Conservation (phyloP, 1,140 invertebrate species). For the Diachasma alloeum region DNA sequence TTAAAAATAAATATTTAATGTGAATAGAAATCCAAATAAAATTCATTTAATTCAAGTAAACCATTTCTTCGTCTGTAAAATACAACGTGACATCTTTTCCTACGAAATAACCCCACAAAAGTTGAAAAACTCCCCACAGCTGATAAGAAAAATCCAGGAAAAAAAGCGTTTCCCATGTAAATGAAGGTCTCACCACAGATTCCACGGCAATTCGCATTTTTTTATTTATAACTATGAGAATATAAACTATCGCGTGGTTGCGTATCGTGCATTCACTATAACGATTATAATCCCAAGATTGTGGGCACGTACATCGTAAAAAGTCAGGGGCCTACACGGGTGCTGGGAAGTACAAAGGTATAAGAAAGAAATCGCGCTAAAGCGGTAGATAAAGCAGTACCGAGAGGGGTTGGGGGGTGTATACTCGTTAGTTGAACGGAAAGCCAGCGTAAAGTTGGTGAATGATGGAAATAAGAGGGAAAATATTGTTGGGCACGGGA, state of each 20-base stretch:
- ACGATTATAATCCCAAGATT: conserved; percentile 5
- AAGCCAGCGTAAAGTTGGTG: conserved; percentile 25
- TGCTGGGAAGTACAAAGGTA: not conserved
- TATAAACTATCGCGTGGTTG: conserved; percentile 13
- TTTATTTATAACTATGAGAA: not conserved
- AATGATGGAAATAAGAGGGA: conserved; percentile 17
- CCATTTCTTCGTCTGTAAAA: too few relatives aligned
- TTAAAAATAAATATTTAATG: too few relatives aligned
- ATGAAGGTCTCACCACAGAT: not conserved
- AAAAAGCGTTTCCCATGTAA: not conserved
- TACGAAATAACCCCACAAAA: too few relatives aligned
- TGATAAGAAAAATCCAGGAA: not conserved
- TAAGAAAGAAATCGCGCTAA: not conserved
- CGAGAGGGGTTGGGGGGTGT: not conserved
- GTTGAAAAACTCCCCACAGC: not conserved
- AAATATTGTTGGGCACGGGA: not conserved
- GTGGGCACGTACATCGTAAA: conserved; percentile 8
- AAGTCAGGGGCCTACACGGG: not conserved
- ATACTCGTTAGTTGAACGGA: conserved; percentile 28
- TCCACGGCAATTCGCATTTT: not conserved
- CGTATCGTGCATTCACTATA: conserved; percentile 18
- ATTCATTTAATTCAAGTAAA: too few relatives aligned
- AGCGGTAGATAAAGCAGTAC: conserved; percentile 7
- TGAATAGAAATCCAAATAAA: too few relatives aligned
- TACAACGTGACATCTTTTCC: too few relatives aligned